These are phyloP conservation scores for Punctoribates punctum DNA, from an alignment of 2,888 invertebrate species.

Conservation along the genomic window DNA sequence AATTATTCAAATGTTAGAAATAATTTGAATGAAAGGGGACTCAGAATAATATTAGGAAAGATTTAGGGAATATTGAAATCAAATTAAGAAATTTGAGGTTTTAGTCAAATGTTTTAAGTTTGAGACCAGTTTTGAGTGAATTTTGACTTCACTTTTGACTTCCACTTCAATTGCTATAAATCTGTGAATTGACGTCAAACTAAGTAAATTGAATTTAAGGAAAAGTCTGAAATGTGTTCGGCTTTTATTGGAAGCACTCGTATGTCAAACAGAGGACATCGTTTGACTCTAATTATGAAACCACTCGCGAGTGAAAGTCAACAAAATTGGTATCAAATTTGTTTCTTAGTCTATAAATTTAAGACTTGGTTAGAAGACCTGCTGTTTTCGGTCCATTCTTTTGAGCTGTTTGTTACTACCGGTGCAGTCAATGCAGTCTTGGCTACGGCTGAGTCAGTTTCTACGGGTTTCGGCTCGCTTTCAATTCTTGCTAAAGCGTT, in stretches of 20 bases:
- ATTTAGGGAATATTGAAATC: neutral
- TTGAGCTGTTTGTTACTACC: neutral
- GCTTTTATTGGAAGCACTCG: neutral
- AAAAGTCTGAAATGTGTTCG: neutral
- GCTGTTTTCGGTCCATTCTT: slow-evolving; percentile 1
- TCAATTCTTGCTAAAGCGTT: neutral
- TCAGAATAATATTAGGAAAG: too few relatives aligned
- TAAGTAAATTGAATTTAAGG: slow-evolving; percentile 5
- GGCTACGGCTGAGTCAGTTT: slow-evolving; percentile 20
- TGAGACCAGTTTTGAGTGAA: neutral
- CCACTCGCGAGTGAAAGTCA: too few relatives aligned
- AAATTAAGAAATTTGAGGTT: neutral
- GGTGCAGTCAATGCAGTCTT: slow-evolving; percentile 7
- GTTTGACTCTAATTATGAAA: neutral
- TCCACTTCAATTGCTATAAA: neutral
- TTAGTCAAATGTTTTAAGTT: neutral
- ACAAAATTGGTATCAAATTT: too few relatives aligned
- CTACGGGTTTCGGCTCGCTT: neutral
- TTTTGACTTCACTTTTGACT: too few relatives aligned
- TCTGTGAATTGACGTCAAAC: neutral
- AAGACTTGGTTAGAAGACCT: slow-evolving; percentile 23
- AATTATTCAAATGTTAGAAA: neutral
- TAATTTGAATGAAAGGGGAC: too few relatives aligned
- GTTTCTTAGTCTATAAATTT: too few relatives aligned
- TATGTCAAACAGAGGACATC: neutral